phyloP scores from a whole-genome alignment of 2,797 vertebrate genomes.

The Leucoraja ocellata region DNA sequence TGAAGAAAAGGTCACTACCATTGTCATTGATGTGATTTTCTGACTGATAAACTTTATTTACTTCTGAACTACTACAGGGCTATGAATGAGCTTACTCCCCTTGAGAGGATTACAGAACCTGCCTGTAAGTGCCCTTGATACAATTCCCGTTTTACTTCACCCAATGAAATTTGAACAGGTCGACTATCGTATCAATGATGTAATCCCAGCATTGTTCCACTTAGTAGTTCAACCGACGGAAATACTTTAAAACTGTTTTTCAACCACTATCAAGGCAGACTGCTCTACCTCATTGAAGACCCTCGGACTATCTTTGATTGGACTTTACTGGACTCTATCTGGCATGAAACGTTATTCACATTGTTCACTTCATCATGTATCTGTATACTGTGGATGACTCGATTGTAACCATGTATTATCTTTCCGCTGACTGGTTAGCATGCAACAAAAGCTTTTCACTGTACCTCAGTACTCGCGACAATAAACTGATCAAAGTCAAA shows the following conservation, averaged over 20 bases:
- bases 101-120: background rate
- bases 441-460: too few species aligned
- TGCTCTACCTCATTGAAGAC: too few species aligned
- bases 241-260: background rate
- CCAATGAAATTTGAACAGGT: background rate
- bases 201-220: background rate
- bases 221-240: background rate
- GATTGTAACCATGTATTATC: too few species aligned
- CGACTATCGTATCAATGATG: background rate
- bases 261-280: background rate
- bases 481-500: background rate
- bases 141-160: background rate
- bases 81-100: background rate
- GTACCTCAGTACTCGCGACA: too few species aligned
- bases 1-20: background rate
- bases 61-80: background rate
- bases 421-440: too few species aligned
- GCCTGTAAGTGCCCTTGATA: background rate
- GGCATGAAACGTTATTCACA: too few species aligned
- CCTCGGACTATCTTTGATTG: too few species aligned
- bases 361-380: too few species aligned
- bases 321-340: too few species aligned
- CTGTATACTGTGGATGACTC: too few species aligned
- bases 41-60: background rate
- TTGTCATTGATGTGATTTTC: background rate